Evolutionary conservation across 2,888 invertebrate species (phyloP).

Genomic region (Drosophila putrida): DNA sequence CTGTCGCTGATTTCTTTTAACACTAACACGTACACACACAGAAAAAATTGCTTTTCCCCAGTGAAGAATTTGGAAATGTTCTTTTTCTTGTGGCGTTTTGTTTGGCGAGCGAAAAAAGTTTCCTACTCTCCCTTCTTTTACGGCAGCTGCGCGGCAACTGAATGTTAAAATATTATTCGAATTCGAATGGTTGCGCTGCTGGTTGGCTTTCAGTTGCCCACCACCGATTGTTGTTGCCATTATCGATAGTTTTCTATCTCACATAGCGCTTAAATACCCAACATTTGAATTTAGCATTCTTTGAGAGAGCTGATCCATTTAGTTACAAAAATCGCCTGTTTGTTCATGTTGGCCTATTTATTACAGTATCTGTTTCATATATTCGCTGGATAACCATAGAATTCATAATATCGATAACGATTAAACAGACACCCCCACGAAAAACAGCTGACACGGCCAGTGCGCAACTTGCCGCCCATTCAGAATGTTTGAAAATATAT

Average conservation of each 20-base stretch:
- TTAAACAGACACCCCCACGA: conserved; percentile 22
- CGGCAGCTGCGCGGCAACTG: conserved; percentile 78
- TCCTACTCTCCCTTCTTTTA: conserved; percentile 67
- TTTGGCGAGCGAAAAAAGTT: conserved; percentile 64
- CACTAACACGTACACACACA: conserved; percentile 75
- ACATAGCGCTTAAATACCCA: background rate
- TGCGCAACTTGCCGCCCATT: background rate
- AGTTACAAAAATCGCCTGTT: too few species aligned
- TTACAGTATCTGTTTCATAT: background rate
- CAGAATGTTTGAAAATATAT: conserved; percentile 10
- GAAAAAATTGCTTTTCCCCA: conserved; percentile 75
- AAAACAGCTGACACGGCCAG: conserved; percentile 27
- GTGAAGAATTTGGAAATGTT: conserved; percentile 72
- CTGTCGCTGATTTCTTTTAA: conserved; percentile 50
- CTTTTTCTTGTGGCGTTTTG: conserved; percentile 65
- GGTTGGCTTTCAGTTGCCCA: conserved; percentile 40
- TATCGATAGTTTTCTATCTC: conserved; percentile 42
- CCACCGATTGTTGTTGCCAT: conserved; percentile 36
- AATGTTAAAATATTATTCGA: conserved; percentile 61
- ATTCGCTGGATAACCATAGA: background rate
- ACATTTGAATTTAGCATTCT: background rate
- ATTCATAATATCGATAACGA: conserved; percentile 7
- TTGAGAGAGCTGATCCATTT: background rate
- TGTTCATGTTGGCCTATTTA: background rate
- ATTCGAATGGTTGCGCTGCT: conserved; percentile 48